Percentiles rank a stretch among this genome's conserved stretches.
Conservation (phyloP, 2,888 invertebrate genomes). For the Hyposoter dolosus region DNA sequence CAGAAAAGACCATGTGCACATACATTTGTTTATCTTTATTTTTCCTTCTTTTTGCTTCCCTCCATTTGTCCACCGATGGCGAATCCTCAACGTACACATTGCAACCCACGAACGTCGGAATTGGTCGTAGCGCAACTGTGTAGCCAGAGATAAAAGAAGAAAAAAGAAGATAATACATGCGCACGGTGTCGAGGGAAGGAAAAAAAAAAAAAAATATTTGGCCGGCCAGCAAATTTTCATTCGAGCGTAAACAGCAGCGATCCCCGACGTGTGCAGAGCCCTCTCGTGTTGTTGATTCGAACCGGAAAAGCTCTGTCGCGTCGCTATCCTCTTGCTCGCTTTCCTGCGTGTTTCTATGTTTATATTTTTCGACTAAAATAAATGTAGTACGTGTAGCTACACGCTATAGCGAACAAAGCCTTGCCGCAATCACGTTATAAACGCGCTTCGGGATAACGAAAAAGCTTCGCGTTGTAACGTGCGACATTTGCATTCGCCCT, state of each 20-base stretch:
- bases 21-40: not conserved
- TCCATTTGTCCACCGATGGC: conserved; percentile 7
- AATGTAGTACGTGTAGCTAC: conserved; percentile 65
- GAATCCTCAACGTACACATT: conserved; percentile 19
- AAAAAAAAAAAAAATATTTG: conserved; percentile 70
- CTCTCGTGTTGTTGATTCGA: conserved; percentile 56
- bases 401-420: conserved; percentile 43
- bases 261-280: conserved; percentile 5
- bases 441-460: conserved; percentile 61
- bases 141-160: conserved; percentile 19
- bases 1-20: not conserved
- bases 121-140: conserved; percentile 24
- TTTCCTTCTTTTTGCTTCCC: not conserved
- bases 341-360: not conserved
- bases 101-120: conserved; percentile 31
- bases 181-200: conserved; percentile 36
- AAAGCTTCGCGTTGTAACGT: conserved; percentile 26
- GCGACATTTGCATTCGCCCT: not conserved
- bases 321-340: conserved; percentile 14
- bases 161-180: not conserved
- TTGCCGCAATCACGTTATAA: conserved; percentile 76
- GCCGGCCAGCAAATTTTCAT: conserved; percentile 76
- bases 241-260: conserved; percentile 75
- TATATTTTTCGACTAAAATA: conserved; percentile 73
- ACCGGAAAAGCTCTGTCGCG: conserved; percentile 75